Evolutionary conservation across 1,140 invertebrate species (phyloP), one percentile per base, ranked within the genome.

Genomic region (Drosophila kanapiae): DNA sequence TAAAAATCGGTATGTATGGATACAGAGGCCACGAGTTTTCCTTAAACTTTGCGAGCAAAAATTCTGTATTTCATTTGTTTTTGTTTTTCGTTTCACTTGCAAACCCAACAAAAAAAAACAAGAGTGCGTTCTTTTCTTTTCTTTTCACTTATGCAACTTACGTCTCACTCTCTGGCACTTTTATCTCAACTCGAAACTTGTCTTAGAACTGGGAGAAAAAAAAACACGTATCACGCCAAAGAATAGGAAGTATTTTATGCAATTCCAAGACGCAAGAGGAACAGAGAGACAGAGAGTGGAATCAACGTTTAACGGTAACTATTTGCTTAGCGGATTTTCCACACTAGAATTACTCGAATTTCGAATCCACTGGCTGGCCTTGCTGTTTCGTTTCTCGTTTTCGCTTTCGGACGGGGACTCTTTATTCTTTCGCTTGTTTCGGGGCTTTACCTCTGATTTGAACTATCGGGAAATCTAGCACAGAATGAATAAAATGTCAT

Each of bases 391-490:
- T 62, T 64, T 38, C 29, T 14, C 13, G 18, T 68, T 49, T 35
- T 56, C 40, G 40, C 31, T 27, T 40, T 31, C 16, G 37, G 43
- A 64, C 33, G 48, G n/a, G 40, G 29, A 51, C 54, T 67, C 74
- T 62, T 68, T 58, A n/a, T 57, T 68, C 45, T 68, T 82, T 64
- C 56, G 53, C 61, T 77, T 69, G 38, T 67, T 48, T 40, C 29
- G 33, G 54, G 68, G n/a, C 70, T 75, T 86, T 86, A 85, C 82
- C 85, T 90, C 85, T 90, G 85, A 80, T 91, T 90, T 64, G 90
- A 87, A 87, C 91, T 91, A 91, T 91, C 85, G 90, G 90, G 91
- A 91, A 91, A 91, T 88, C 90, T 86, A 87, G 75, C 64, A 82
- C 90, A 91, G 90, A 91, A 91, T 91, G 90, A 91, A 74, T 78